Base-by-base conservation (phyloP, 2,113 vertebrate species). In the Hemichromis elongatus region DNA sequence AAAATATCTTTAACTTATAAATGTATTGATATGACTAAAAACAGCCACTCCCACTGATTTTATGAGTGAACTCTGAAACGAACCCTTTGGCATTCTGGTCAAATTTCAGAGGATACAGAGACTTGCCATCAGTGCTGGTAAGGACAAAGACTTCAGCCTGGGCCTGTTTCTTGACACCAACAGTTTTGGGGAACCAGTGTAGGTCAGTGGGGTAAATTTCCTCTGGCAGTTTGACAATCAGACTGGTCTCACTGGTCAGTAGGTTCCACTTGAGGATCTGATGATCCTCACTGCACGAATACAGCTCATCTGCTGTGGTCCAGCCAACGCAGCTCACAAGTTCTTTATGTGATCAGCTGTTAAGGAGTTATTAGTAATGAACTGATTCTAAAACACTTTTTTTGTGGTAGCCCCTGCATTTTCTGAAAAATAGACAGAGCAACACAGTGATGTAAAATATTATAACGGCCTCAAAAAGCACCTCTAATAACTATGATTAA, bases 211-310 rank as follows among this genome's bases (percentile, higher is more conserved):
- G 98, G 91, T 97, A 99, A 83, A 97, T 96, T 13, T 98, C 97
- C 26, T 98, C 98, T 37, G 97, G 96, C 4, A 99, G 96, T 75
- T 93, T 97, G 73, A 98, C 96, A 47, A 99, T 95, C 1, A 96
- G 95, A 10, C 87, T 93, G 19, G 97, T 97, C 85, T 99, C 99
- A 77, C 93, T 95, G 16, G 95, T 97, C 88, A 98, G 86, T 56
- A 99, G 94, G 95, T 98, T 99, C 99, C 99, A 99, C 18, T 93
- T 97, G 81, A 99, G 92, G 28, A 99, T 95, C 77, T 98, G 97
- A 92, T 99, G 98, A 85, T 99, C 99, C 77, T 99, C 98, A 3
- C 98, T 97, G 91, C 98, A 99, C 0, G 99, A 99, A 92, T 97
- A 99, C 6, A 99, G 89, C 82, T 99, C 98, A 4, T 99, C 98